Conservation (phyloP, 2,888 invertebrate genomes). For the Papilio demoleus region DNA sequence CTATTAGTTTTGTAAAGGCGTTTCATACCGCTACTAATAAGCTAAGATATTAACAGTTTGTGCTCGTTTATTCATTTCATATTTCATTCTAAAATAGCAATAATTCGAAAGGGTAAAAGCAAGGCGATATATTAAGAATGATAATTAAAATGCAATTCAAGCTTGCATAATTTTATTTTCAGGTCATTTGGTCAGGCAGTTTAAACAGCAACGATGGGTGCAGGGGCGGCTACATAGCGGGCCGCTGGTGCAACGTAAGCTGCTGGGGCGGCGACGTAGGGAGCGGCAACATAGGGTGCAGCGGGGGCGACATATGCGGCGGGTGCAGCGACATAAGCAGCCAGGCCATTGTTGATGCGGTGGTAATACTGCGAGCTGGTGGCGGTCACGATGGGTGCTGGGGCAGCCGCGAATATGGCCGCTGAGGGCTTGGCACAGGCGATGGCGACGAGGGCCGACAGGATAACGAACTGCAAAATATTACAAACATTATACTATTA, state of each 20-base stretch:
- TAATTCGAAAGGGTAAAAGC: not conserved
- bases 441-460: constrained; percentile 69
- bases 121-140: not conserved
- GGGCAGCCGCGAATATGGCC: constrained; percentile 64
- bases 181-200: constrained; percentile 26
- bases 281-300: constrained; percentile 56
- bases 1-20: not conserved
- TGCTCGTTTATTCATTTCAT: not conserved
- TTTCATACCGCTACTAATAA: not conserved
- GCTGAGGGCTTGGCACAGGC: constrained; percentile 64
- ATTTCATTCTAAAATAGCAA: not conserved
- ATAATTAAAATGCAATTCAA: constrained; percentile 16
- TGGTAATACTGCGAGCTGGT: constrained; percentile 88
- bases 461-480: constrained; percentile 61
- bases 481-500: not conserved
- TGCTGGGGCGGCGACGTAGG: constrained; percentile 58
- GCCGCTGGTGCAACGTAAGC: constrained; percentile 54
- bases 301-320: constrained; percentile 65
- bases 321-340: constrained; percentile 74
- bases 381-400: constrained; percentile 84
- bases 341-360: constrained; percentile 84
- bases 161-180: constrained; percentile 44
- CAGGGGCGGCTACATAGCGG: constrained; percentile 49
- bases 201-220: constrained; percentile 48
- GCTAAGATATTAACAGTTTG: not conserved